Base-by-base conservation (phyloP, 1,140 invertebrate species). In the Telenomus remus region DNA sequence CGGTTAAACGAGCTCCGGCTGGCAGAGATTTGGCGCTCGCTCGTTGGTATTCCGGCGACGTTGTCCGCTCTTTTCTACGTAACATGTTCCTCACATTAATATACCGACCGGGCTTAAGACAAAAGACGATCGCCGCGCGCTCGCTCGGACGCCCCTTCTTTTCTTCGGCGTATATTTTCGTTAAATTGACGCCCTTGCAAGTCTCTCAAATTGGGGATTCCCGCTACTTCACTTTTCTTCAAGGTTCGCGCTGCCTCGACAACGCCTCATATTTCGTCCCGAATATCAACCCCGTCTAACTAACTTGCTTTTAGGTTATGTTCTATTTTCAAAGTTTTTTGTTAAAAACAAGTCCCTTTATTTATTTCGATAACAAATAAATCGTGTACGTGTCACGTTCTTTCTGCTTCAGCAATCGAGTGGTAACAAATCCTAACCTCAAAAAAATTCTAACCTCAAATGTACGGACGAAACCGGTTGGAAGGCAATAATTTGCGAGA, bases 71-170 rank as follows among this genome's bases (percentile, higher is more conserved):
- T 82, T 81, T 84, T 82, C 83, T 82, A 63, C 78, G 82, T 83
- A 85, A 82, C 87, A 87, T 87, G 87, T 85, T 87, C 87, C 82
- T 84, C 85, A 79, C 87, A 88, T 88, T 88, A 88, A 88, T 88
- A 88, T 88, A 86, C 83, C 85, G 75, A 80, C 85, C 77, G 76
- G 82, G 85, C 85, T 88, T 88, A 88, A 86, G 83, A 87, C 84
- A 86, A 87, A 84, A 82, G 82, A 86, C 85, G 82, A 87, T 83
- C 82, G 83, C 80, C 78, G 68, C 66, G 56, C 43, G 76, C 68
- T 59, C 43, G 76, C 51, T 63, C 57, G 68, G 70, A 53, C 68
- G 50, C 49, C 54, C 54, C 54, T 77, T 65, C 60, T 77, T 71
- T 78, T 34, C 59, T 76, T 74, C 69, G 72, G 78, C 84, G 83